phyloP scores from a whole-genome alignment of 2,888 invertebrate species.

The Parascotia fuliginaria region DNA sequence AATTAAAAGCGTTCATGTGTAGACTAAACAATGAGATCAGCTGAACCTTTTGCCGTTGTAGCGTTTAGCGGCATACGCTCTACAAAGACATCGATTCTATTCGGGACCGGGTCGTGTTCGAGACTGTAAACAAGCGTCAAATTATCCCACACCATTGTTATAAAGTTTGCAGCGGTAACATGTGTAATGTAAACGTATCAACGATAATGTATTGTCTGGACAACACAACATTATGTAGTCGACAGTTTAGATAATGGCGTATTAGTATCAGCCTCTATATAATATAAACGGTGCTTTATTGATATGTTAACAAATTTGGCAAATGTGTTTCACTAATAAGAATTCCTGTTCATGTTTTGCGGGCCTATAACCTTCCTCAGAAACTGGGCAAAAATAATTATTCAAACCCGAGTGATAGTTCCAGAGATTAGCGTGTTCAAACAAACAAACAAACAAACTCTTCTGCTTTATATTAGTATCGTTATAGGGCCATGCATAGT shows the following conservation, averaged over 20 bases:
- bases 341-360: too few species aligned
- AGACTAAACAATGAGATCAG: conserved; percentile 86
- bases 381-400: too few species aligned
- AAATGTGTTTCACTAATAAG: too few species aligned
- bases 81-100: conserved; percentile 67
- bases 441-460: too few species aligned
- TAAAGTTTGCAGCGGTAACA: conserved; percentile 19
- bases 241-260: not conserved
- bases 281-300: too few species aligned
- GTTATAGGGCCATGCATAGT: too few species aligned
- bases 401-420: too few species aligned
- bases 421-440: too few species aligned
- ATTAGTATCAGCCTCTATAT: too few species aligned
- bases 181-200: conserved; percentile 1
- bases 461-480: too few species aligned
- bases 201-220: not conserved
- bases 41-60: conserved; percentile 56
- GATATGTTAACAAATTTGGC: too few species aligned
- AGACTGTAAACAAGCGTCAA: conserved; percentile 42
- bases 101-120: conserved; percentile 33
- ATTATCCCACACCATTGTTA: conserved; percentile 37
- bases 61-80: conserved; percentile 50
- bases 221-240: not conserved
- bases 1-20: conserved; percentile 66
- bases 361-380: too few species aligned